Conservation (phyloP, 2,888 invertebrate genomes). For the Athetis lepigone region DNA sequence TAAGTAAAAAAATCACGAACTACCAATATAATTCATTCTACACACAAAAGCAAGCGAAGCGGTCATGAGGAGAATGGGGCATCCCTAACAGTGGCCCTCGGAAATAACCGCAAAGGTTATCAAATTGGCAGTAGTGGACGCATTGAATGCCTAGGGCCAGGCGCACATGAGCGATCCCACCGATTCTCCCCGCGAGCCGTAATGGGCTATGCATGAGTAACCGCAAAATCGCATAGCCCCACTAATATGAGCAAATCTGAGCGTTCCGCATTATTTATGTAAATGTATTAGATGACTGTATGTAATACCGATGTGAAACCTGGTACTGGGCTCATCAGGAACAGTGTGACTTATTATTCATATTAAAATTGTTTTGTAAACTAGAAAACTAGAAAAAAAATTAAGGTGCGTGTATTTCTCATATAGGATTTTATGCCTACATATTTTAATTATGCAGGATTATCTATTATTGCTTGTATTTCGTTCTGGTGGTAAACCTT, state of each 20-base stretch:
- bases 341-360: conserved; percentile 27
- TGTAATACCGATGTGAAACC: conserved; percentile 37
- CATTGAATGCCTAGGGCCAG: conserved; percentile 63
- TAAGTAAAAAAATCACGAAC: conserved; percentile 49
- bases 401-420: no score
- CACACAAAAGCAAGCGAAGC: conserved; percentile 58
- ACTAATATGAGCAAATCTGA: conserved; percentile 59
- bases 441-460: no score
- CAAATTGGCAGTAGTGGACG: conserved; percentile 66
- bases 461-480: no score
- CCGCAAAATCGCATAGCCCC: conserved; percentile 56
- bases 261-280: conserved; percentile 43
- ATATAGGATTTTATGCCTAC: no score
- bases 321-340: background rate
- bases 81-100: conserved; percentile 59
- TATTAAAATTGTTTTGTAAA: no score
- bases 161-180: conserved; percentile 60
- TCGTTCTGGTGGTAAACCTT: no score
- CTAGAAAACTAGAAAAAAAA: no score
- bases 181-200: conserved; percentile 46
- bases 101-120: conserved; percentile 68
- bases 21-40: conserved; percentile 53
- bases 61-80: conserved; percentile 51
- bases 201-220: conserved; percentile 64
- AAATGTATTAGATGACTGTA: conserved; percentile 43